Base-by-base conservation (phyloP, 2,888 invertebrate species). In the Cantharis rustica region DNA sequence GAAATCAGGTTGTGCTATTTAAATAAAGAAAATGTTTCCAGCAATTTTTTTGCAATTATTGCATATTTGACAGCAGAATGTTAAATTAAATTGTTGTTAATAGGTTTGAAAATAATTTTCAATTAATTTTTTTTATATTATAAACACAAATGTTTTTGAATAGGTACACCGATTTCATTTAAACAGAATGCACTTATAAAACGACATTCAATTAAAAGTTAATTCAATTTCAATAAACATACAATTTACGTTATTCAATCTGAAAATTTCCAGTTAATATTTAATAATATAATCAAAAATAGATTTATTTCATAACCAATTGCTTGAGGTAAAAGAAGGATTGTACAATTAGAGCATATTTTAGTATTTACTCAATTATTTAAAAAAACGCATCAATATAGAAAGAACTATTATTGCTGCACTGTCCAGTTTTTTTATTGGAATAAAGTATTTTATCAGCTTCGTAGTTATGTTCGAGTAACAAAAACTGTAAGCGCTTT, bases 401-500 rank as follows among this genome's bases (percentile, higher is more conserved):
- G 17, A 66, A 20, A 20, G 20, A 13, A 66, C 47, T n/a, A n/a
- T 47, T 16, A 66, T 23, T n/a, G n/a, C 13, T n/a, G 20, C n/a
- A n/a, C 23, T 66, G 64, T 20, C 64, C 64, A 17, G 17, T 66
- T 66, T 66, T 64, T 66, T 66, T 20, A 66, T 23, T 66, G 17
- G 23, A 66, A n/a, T n/a, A 66, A 66, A 66, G 23, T 66, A 66
- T 66, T 66, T 66, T 66, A 66, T 66, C 17, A 66, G 64, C 64
- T n/a, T 20, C 64, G 64, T 23, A 66, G 16, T 66, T 20, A 63
- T 20, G 23, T 66, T 66, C 10, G n/a, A 66, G 64, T 66, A 20
- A 71, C 80, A 71, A 68, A 68, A 27, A 23, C 23, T 16, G n/a
- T 26, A 64, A 64, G 72, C 68, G 16, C 31, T 69, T 69, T 69